Percentiles rank a stretch among this genome's conserved stretches.
Conservation (phyloP, 2,113 vertebrate genomes). For the Puntigrus tetrazona region DNA sequence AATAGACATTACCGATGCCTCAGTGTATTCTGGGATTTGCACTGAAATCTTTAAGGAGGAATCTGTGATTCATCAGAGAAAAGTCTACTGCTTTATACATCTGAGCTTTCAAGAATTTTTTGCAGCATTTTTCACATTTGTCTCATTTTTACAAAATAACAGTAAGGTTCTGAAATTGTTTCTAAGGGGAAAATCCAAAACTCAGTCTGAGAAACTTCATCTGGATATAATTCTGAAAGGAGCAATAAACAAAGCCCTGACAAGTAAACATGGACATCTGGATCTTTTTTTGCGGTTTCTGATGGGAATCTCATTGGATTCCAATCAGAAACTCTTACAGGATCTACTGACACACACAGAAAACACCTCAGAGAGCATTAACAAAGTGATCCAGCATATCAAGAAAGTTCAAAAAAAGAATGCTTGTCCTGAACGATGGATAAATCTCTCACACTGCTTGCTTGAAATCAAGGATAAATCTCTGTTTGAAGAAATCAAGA, state of each 20-base stretch:
- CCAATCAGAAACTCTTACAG: background rate
- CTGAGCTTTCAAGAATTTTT: conserved; percentile 16
- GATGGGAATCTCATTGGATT: background rate
- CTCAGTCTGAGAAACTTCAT: background rate
- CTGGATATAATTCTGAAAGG: background rate
- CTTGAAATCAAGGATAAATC: background rate
- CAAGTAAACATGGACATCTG: background rate
- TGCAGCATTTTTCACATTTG: background rate
- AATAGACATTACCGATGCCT: no score
- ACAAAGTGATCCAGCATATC: background rate
- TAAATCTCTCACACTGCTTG: conserved; percentile 17
- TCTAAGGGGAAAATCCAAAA: background rate
- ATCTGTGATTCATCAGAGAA: no score
- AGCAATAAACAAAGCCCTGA: background rate
- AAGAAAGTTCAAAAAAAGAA: background rate
- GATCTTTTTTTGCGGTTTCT: background rate
- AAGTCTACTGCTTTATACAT: conserved; percentile 3
- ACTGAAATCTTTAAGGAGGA: no score
- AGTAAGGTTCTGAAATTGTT: background rate
- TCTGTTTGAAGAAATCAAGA: background rate
- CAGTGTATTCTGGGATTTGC: no score
- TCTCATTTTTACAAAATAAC: background rate
- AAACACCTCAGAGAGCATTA: no score
- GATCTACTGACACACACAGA: no score
- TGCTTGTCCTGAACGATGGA: background rate